Evolutionary conservation across 2,113 vertebrate genomes (phyloP), one percentile per base, ranked within the genome.

Genomic region (Pogonocichla stellata): DNA sequence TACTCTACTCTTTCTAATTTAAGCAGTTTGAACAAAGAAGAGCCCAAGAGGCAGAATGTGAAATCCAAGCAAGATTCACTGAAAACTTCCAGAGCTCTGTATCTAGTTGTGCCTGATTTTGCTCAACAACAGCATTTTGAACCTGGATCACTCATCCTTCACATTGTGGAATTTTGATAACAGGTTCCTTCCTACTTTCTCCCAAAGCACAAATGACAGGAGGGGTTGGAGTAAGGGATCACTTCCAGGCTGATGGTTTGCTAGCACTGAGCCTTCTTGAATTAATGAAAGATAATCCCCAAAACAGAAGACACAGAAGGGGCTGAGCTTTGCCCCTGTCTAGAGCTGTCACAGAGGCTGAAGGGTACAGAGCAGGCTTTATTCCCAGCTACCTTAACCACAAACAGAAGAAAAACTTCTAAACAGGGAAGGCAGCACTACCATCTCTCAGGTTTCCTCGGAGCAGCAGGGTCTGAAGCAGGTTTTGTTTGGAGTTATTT

Each of bases 1-100:
- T 93, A 58, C 42, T 80, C 62, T 75, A 22, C 45, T 79, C 66
- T 78, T 82, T 77, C 47, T 87, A 66, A 73, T 89, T 92, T 67
- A 66, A 64, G 80, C 77, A 78, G 83, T 75, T 78, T 86, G 60
- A 86, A 73, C 34, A 66, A 67, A 79, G 66, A 61, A 71, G 23
- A 77, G 25, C 61, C 86, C 67, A 45, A 70, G 78, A 73, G 66
- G 60, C 66, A 85, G 54, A 36, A 72, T 53, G 40, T 60, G 82
- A 87, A 87, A 87, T 61, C 47, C 11, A 70, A 80, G 33, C 33
- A 45, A 62, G 38, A 42, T 14, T 53, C 17, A 34, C 7, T 15
- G 38, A 43, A 58, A 64, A 10, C 14, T 48, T 23, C 19, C 25
- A 18, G 48, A 60, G n/a, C 3, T 40, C 9, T 18, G 24, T 29